Conservation (phyloP, 2,113 vertebrate genomes). For the Psephotus haematonotus region DNA sequence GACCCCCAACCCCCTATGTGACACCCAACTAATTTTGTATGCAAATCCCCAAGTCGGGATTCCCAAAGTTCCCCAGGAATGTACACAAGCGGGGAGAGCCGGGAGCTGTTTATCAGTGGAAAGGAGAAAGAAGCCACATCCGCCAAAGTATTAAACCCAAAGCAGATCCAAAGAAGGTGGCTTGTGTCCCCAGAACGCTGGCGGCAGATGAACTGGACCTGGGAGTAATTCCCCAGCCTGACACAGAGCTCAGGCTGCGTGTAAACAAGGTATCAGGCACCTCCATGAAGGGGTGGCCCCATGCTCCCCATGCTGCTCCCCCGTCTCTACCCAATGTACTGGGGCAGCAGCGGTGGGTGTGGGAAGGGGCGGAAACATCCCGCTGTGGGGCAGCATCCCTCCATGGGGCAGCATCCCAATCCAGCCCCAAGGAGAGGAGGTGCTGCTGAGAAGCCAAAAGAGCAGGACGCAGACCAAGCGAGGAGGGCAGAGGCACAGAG, state of each 20-base stretch:
- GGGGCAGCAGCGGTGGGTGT: rapidly evolving
- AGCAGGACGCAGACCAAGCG: not conserved
- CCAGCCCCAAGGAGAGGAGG: not conserved
- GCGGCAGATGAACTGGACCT: not conserved
- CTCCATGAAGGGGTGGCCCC: not conserved
- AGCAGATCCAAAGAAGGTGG: not conserved
- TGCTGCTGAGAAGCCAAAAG: not conserved
- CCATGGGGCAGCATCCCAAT: not conserved
- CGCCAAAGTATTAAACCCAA: rapidly evolving
- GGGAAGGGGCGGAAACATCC: not conserved
- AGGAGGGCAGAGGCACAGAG: constrained; percentile 48
- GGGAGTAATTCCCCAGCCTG: not conserved
- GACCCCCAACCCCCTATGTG: not conserved
- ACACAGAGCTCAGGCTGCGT: not conserved
- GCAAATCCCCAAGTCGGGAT: not conserved
- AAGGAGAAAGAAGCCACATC: not conserved
- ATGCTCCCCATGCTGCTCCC: not conserved
- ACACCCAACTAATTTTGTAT: not conserved
- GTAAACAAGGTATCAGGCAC: constrained; percentile 53
- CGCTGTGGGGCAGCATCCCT: rapidly evolving
- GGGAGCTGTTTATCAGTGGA: not conserved
- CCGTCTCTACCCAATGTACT: rapidly evolving
- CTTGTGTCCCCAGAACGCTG: rapidly evolving
- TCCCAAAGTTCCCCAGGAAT: not conserved
- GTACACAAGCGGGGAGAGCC: not conserved